Evolutionary conservation across 1,140 invertebrate species (phyloP).

Genomic region (Grapholita molesta): DNA sequence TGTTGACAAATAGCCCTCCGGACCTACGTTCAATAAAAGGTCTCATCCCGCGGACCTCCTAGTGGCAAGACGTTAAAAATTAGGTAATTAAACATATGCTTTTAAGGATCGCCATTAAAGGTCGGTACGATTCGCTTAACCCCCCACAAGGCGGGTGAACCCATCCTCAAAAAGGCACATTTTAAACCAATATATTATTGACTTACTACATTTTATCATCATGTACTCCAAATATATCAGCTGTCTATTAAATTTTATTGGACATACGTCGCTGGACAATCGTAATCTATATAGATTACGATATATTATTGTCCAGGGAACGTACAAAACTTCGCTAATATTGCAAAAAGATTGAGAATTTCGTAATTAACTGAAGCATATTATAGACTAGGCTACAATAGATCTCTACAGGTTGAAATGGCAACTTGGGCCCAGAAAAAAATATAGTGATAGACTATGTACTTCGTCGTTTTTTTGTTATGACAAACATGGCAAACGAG

Average conservation of each 20-base stretch:
- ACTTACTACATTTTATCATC: background rate
- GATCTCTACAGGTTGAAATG: too few species aligned
- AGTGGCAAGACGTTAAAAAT: constrained; percentile 47
- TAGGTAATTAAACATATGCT: constrained; percentile 62
- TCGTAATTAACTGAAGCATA: constrained; percentile 36
- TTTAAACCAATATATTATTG: background rate
- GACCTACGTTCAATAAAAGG: constrained; percentile 31
- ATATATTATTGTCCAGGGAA: constrained; percentile 38
- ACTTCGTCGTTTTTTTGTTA: too few species aligned
- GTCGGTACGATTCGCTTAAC: constrained; percentile 42
- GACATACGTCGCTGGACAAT: too few species aligned
- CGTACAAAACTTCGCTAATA: constrained; percentile 43
- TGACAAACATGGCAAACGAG: too few species aligned
- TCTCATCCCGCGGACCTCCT: constrained; percentile 46
- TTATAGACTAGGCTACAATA: too few species aligned
- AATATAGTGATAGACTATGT: too few species aligned
- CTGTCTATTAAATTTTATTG: constrained; percentile 54
- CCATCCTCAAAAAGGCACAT: background rate
- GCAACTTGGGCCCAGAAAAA: too few species aligned
- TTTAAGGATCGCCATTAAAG: constrained; percentile 64
- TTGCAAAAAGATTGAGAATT: constrained; percentile 48
- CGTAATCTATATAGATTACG: constrained; percentile 62
- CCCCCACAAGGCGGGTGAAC: constrained; percentile 44
- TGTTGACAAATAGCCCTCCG: background rate
- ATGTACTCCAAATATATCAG: constrained; percentile 49